Evolutionary conservation across 2,113 vertebrate species (phyloP), one percentile per base, ranked within the genome.

Genomic region (Zosterops pallidus): DNA sequence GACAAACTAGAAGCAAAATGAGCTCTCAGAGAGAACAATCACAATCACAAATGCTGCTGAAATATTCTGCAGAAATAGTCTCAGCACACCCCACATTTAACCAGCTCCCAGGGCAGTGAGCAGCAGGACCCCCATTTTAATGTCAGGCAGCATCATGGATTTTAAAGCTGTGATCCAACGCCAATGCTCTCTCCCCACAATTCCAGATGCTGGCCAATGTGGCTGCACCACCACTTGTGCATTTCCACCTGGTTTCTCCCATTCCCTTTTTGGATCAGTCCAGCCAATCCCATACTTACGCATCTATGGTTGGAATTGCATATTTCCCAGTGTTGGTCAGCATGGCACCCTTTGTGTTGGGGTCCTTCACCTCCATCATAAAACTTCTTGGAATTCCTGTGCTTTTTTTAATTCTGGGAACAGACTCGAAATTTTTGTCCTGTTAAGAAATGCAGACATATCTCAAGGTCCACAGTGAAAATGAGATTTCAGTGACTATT

Each of bases 361-460:
- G 99, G 91, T 99, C 99, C 28, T 99, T 98, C 93, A 99, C 99
- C 94, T 99, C 99, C 94, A 99, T 98, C 99, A 99, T 99, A 94
- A 99, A 99, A 97, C 99, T 99, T 14, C 99, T 98, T 57, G 99
- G 99, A 95, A 99, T 99, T 41, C 99, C 99, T 22, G 99, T 99
- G 96, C 99, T 99, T 95, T 99, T 99, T 97, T 99, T 99, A 77
- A 99, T 99, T 93, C 98, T 98, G 89, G 98, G 98, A 72, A 98
- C 98, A 53, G 98, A 98, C 96, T 99, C 99, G 42, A 98, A 98
- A 85, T 98, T 99, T 98, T 99, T 99, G 96, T 99, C 99, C 99
- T 99, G 97, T 95, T 83, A 39, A 67, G 80, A 90, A 85, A 86
- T 6, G 19, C 65, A 93, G 39, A 94, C 5, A 28, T 19, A 76